Evolutionary conservation across 1,140 invertebrate genomes (phyloP).

Genomic region (Cotesia vestalis): DNA sequence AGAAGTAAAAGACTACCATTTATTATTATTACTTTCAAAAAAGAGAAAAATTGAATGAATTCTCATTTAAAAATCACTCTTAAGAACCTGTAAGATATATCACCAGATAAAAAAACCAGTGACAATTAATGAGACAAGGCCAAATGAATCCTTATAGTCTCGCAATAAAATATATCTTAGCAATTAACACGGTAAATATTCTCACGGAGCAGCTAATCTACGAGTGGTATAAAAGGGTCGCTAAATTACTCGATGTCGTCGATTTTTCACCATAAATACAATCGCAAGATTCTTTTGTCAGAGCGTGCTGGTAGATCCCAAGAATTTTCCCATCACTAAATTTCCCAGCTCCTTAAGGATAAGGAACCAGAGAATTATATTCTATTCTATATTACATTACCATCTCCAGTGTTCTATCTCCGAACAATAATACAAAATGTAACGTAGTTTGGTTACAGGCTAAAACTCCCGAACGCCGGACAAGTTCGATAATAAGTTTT

Average conservation of each 20-base stretch:
- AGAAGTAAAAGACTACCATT: too few relatives aligned
- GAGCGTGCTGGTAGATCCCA: too few relatives aligned
- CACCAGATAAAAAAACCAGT: constrained; percentile 54
- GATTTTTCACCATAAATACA: constrained; percentile 60
- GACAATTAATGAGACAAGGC: constrained; percentile 63
- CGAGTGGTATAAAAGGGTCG: constrained; percentile 33
- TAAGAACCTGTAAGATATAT: constrained; percentile 45
- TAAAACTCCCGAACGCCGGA: background rate
- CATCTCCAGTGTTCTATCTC: too few relatives aligned
- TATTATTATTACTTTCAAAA: too few relatives aligned
- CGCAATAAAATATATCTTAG: constrained; percentile 64
- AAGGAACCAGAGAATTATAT: too few relatives aligned
- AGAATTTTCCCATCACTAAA: too few relatives aligned
- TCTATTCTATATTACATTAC: too few relatives aligned
- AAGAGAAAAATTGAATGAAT: too few relatives aligned
- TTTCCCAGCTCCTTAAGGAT: too few relatives aligned
- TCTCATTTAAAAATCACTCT: too few relatives aligned
- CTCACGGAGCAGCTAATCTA: constrained; percentile 63
- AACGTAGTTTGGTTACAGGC: too few relatives aligned
- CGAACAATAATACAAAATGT: too few relatives aligned
- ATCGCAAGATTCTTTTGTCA: constrained; percentile 34
- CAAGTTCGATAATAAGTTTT: constrained; percentile 38
- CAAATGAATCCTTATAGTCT: constrained; percentile 50
- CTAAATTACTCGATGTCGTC: constrained; percentile 64
- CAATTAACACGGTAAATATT: constrained; percentile 67